phyloP scores from a whole-genome alignment of 2,113 vertebrate genomes.

The Alaudala cheleensis region DNA sequence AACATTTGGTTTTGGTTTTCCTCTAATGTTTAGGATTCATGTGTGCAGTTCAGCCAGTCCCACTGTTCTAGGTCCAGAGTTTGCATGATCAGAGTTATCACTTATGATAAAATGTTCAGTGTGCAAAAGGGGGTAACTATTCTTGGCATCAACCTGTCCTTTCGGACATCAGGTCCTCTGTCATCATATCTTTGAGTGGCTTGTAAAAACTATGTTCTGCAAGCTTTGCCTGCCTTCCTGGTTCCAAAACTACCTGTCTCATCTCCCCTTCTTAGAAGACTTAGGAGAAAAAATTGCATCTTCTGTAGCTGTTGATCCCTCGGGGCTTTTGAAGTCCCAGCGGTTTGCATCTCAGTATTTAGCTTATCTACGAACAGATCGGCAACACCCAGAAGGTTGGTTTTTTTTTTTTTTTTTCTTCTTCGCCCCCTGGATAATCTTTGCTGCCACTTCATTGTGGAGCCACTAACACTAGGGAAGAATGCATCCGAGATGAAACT shows the following conservation, averaged over 20 bases:
- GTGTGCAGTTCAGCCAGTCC: neutral
- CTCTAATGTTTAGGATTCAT: neutral
- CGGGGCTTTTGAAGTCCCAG: neutral
- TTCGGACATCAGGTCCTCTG: neutral
- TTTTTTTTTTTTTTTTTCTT: neutral
- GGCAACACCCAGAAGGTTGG: neutral
- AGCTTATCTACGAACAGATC: neutral
- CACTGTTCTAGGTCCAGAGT: neutral
- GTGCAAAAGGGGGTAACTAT: neutral
- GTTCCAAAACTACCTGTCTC: neutral
- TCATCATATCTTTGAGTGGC: neutral
- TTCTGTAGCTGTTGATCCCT: neutral
- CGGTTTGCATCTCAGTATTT: neutral
- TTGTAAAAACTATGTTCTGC: neutral
- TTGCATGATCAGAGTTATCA: neutral
- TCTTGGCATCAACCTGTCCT: neutral
- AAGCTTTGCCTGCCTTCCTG: neutral
- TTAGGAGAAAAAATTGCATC: neutral
- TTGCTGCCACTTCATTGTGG: neutral
- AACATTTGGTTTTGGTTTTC: neutral
- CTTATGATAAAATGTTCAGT: neutral
- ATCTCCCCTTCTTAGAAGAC: neutral
- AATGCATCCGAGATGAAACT: neutral
- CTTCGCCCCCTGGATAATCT: neutral
- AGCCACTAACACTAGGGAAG: neutral